Conservation (phyloP, 2,113 vertebrate species). For the Holacanthus passer region DNA sequence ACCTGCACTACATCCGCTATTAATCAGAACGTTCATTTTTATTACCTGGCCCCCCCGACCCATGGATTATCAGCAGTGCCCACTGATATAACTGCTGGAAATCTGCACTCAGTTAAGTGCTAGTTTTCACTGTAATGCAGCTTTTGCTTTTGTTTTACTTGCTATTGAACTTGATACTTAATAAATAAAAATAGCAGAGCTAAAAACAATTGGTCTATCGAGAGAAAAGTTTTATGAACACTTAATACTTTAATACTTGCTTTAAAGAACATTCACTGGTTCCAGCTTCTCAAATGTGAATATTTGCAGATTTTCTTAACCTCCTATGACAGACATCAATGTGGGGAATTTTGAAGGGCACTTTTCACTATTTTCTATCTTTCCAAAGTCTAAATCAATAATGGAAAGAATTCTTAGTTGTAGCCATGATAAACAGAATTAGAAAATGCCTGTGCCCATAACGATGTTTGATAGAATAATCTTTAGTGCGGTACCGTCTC, state of each 20-base stretch:
- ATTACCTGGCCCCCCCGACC: too few relatives aligned
- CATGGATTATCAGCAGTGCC: too few relatives aligned
- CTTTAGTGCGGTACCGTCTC: conserved; percentile 84
- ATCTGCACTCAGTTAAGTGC: too few relatives aligned
- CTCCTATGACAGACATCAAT: background rate
- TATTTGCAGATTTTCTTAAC: background rate
- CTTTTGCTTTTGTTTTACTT: background rate
- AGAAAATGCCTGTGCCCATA: background rate
- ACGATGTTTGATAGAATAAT: background rate
- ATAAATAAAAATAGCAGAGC: too few relatives aligned
- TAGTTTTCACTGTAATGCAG: background rate
- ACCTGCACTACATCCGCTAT: too few relatives aligned
- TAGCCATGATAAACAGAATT: background rate
- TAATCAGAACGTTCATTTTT: too few relatives aligned
- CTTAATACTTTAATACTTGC: too few relatives aligned
- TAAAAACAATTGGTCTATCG: too few relatives aligned
- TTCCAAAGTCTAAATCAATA: background rate
- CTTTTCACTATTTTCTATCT: background rate
- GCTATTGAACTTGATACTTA: too few relatives aligned
- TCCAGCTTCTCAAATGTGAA: background rate
- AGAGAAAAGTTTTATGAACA: too few relatives aligned
- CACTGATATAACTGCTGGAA: too few relatives aligned
- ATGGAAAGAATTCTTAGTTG: background rate
- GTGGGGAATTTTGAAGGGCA: too few relatives aligned
- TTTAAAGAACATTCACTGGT: background rate